Conservation (phyloP, 2,113 vertebrate genomes). For the Motacilla tschutschensis region DNA sequence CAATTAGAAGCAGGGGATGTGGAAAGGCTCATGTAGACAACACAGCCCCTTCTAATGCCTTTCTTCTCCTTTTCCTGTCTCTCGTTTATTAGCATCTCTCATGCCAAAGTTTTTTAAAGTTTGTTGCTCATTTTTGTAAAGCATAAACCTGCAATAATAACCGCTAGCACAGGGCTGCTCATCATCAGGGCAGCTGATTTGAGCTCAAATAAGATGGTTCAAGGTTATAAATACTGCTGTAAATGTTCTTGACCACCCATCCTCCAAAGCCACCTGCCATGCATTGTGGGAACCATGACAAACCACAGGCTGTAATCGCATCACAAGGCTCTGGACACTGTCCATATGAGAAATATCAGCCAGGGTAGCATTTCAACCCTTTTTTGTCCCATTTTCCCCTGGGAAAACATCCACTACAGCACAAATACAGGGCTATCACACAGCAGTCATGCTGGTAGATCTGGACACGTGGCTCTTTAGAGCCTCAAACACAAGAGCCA, state of each 20-base stretch:
- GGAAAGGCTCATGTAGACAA: background rate
- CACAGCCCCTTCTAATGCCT: background rate
- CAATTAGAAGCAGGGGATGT: background rate
- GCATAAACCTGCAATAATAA: background rate
- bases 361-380: background rate
- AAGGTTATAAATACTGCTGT: background rate
- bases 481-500: background rate
- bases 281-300: background rate
- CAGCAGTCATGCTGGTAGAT: rapidly evolving
- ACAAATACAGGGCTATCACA: background rate
- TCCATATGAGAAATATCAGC: background rate
- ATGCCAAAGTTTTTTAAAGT: background rate
- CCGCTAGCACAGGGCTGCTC: background rate
- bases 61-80: background rate
- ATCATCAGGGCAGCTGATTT: background rate
- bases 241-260: background rate
- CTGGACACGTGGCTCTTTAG: background rate
- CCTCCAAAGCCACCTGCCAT: background rate
- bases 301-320: background rate
- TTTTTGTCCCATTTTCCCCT: background rate
- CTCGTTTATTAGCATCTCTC: background rate
- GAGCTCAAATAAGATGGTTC: background rate
- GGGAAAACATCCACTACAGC: background rate
- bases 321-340: background rate
- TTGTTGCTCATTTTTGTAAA: background rate